A percentile compares a stretch with the other conserved stretches of the same genome.
These are phyloP conservation scores for Cisticola juncidis DNA, from an alignment of 2,113 vertebrate genomes.

Conservation along the genomic window DNA sequence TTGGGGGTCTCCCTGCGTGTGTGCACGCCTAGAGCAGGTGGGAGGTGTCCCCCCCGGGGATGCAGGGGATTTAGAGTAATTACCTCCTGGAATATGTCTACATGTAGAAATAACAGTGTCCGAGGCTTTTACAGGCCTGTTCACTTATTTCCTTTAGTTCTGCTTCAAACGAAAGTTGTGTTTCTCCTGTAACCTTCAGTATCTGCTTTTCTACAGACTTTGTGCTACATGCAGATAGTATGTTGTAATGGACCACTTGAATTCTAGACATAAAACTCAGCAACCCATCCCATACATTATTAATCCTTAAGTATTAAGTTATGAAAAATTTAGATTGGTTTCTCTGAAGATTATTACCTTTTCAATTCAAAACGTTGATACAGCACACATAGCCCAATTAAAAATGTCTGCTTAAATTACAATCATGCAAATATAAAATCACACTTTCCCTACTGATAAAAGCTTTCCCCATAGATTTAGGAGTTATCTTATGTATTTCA, in stretches of 20 bases:
- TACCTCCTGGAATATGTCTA: slow-evolving; percentile 27
- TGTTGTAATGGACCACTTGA: background rate
- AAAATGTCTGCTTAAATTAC: background rate
- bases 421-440: background rate
- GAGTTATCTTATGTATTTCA: background rate
- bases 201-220: background rate
- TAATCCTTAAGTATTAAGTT: slow-evolving; percentile 43
- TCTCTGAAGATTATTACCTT: slow-evolving; percentile 32
- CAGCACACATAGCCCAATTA: background rate
- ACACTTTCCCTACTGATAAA: background rate
- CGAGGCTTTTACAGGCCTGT: background rate
- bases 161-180: background rate
- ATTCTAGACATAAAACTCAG: slow-evolving; percentile 13
- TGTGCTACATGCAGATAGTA: background rate
- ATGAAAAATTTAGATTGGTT: slow-evolving; percentile 51
- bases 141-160: background rate
- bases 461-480: background rate
- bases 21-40: background rate
- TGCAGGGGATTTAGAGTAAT: background rate
- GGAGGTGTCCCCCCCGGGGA: background rate
- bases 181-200: background rate
- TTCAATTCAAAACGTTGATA: slow-evolving; percentile 25
- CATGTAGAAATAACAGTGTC: background rate
- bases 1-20: background rate
- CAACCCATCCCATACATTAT: slow-evolving; percentile 3